Base-by-base conservation (phyloP, 2,888 invertebrate genomes). In the Clunio marinus region DNA sequence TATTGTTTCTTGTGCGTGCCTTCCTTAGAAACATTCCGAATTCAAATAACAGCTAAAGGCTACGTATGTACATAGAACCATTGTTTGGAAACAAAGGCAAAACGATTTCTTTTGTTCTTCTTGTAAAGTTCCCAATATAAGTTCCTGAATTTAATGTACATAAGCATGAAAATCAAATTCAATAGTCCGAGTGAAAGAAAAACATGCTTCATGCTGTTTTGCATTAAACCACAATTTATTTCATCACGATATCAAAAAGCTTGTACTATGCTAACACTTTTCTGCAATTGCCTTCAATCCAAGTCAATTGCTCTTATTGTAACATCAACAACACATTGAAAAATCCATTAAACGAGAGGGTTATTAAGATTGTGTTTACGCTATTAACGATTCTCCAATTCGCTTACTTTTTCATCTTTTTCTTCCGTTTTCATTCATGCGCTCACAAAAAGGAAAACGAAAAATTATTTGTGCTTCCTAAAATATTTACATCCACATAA, bases 401-500 rank as follows among this genome's bases (percentile, higher is more conserved):
- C n/a, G n/a, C n/a, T n/a, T n/a, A 51, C 51, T 57, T 24, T 27
- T 57, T 27, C 27, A 13, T 41, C 41, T 15, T 41, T 7, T n/a
- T n/a, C 13, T 57, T 57, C 27, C 57, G 17, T 15, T 27, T 15
- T 57, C 27, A 4, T 22, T 5, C 25, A 4, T 25, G 24, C 57
- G 24, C 57, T 57, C 27, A 27, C 27, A 5, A 17, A 51, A n/a
- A 5, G n/a, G 57, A 17, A 27, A 51, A 7, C 8, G 22, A 17
- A 13, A 22, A 57, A 27, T 27, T 13, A n/a, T n/a, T n/a, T n/a
- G n/a, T 25, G 7, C n/a, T 35, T 25, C 22, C 7, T 66, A 55
- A 66, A 66, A 46, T 66, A 66, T 66, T 66, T 51, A 66, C 66
- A 66, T 66, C 51, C 66, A 66, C 51, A 66, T 55, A 32, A 66